Percentiles rank a stretch among this genome's conserved stretches.
These are phyloP conservation scores for Phainopepla nitens DNA, from an alignment of 2,113 vertebrate genomes.

Conservation along the genomic window DNA sequence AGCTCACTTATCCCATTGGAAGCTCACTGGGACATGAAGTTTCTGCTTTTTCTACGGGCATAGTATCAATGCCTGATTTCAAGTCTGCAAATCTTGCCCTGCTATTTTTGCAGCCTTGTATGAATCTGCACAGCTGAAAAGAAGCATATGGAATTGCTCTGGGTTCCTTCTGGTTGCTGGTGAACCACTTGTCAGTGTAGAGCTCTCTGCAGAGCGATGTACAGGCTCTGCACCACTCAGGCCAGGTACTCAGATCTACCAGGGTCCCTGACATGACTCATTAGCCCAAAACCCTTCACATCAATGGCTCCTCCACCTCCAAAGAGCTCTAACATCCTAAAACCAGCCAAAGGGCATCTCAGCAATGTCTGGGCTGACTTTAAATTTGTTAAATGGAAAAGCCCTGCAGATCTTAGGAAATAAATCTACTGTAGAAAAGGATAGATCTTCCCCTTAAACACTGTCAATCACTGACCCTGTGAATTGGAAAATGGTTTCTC, in stretches of 20 bases:
- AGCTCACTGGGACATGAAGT: not conserved
- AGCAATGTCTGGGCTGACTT: not conserved
- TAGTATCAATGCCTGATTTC: not conserved
- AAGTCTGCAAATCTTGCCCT: not conserved
- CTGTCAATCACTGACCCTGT: not conserved
- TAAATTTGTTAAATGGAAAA: not conserved
- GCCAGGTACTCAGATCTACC: not conserved
- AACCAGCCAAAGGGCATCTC: not conserved
- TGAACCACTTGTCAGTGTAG: not conserved
- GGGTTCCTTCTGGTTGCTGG: not conserved
- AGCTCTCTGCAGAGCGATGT: not conserved
- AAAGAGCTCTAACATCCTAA: not conserved
- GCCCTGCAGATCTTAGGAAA: not conserved
- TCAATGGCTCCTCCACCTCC: not conserved
- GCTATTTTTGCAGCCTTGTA: not conserved
- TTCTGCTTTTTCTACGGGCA: not conserved
- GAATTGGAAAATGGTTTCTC: not conserved
- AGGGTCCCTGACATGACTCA: not conserved
- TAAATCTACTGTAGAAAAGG: not conserved
- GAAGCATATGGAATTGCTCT: not conserved
- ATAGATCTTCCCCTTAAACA: not conserved
- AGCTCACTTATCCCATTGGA: not conserved
- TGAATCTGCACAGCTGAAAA: not conserved
- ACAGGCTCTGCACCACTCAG: not conserved
- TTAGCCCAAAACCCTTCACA: not conserved